phyloP scores from a whole-genome alignment of 2,888 invertebrate genomes.

The Yponomeuta sedellus region DNA sequence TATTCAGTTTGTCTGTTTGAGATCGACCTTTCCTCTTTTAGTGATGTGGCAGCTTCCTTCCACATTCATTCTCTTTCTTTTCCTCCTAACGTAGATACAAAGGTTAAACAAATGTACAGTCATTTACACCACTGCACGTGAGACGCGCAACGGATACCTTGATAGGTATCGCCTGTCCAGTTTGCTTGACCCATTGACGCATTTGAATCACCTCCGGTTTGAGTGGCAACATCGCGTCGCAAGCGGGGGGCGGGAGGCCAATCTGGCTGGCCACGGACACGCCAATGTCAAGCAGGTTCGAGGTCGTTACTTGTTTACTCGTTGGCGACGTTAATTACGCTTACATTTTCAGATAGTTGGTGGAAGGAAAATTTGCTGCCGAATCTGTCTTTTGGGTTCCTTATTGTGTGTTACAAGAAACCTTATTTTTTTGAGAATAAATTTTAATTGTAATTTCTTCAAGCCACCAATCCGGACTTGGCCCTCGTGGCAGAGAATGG shows the following conservation, averaged over 20 bases:
- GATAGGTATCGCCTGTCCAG: not conserved
- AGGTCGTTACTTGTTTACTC: slow-evolving; percentile 55
- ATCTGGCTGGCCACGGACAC: slow-evolving; percentile 33
- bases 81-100: not conserved
- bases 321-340: slow-evolving; percentile 37
- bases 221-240: slow-evolving; percentile 22
- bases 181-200: not conserved
- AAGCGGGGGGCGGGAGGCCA: slow-evolving; percentile 31
- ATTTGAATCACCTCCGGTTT: not conserved
- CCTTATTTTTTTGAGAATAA: no score
- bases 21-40: no score
- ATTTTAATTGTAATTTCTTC: no score
- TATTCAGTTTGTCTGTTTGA: no score
- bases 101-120: not conserved
- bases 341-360: slow-evolving; percentile 19
- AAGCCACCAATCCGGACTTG: no score
- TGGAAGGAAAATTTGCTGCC: slow-evolving; percentile 5
- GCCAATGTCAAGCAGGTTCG: slow-evolving; percentile 52
- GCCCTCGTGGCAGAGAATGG: no score
- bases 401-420: no score
- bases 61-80: no score
- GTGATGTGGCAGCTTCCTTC: no score
- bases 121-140: not conserved
- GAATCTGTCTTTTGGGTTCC: not conserved
- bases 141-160: not conserved